phyloP scores from a whole-genome alignment of 2,113 vertebrate genomes.

The Cottus gobio region DNA sequence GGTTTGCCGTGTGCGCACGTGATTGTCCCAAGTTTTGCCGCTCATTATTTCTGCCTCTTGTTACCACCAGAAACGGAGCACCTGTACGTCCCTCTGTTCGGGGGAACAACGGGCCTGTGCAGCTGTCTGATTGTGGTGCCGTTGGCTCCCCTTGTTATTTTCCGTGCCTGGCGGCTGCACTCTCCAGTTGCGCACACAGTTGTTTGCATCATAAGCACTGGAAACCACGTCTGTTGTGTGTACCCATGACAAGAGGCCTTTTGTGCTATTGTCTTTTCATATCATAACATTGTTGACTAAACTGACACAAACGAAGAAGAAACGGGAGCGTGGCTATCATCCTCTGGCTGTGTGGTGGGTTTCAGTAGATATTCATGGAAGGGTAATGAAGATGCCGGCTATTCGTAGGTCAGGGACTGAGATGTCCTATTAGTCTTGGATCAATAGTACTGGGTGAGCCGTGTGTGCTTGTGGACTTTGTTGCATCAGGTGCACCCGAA shows the following conservation, averaged over 20 bases:
- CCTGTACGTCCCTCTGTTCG: constrained; percentile 15
- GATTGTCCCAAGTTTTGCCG: constrained; percentile 30
- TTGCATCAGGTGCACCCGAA: constrained; percentile 33
- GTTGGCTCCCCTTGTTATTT: constrained; percentile 58
- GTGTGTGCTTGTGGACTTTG: constrained; percentile 8
- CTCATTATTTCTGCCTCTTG: constrained; percentile 42
- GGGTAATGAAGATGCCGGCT: constrained; percentile 6
- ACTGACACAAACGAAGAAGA: constrained; percentile 32
- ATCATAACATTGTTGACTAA: constrained; percentile 57
- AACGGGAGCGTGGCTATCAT: constrained; percentile 40
- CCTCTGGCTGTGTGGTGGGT: constrained; percentile 16
- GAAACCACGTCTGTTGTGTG: constrained; percentile 48
- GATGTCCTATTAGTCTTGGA: constrained; percentile 35
- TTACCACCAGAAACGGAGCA: constrained; percentile 40
- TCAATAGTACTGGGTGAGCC: constrained; percentile 19
- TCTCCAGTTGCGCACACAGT: constrained; percentile 33
- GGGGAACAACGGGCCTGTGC: constrained; percentile 12
- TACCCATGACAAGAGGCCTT: constrained; percentile 52
- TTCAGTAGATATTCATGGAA: constrained; percentile 45
- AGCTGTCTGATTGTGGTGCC: constrained; percentile 45
- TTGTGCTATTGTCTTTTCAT: constrained; percentile 53
- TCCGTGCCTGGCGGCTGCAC: constrained; percentile 19
- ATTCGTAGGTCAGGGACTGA: neutral
- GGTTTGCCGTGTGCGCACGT: neutral
- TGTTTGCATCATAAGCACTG: constrained; percentile 68